Evolutionary conservation across 2,888 invertebrate species (phyloP), one percentile per base, ranked within the genome.

Genomic region (Acronicta psi): DNA sequence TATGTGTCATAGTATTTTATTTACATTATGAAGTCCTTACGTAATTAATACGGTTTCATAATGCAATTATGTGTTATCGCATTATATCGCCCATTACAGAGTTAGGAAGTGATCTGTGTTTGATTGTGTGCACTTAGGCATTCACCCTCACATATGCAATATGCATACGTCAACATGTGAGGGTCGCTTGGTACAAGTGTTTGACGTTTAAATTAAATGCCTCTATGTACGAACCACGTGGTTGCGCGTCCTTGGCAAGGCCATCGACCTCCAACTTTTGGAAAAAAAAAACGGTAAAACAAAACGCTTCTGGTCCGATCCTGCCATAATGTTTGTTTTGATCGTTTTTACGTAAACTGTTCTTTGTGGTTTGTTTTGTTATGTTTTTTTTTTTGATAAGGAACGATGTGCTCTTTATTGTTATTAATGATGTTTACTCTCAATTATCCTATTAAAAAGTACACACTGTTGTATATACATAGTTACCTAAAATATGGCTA

Each of bases 281-380:
- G 84, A 88, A 87, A 84, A 84, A 88, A 84, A 85, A 85, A n/a
- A 86, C 80, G 75, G 70, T 85, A 81, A 82, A 84, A 84, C 79
- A 84, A 70, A 65, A 82, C 81, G 29, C 83, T 88, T 92, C 90
- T 90, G 87, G 83, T 75, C 80, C 78, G 75, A 85, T 83, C 87
- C 84, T 79, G 82, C 74, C 86, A 82, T 87, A 87, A 87, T 87
- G 89, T 93, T 93, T 93, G 91, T 92, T 93, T 92, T 91, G 88
- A 90, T 91, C 88, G 90, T 88, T 91, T 91, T 88, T 86, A 88
- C 87, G 86, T 89, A 89, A 90, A 90, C 83, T 84, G 83, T 82
- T 81, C 82, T 80, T 78, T 82, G 83, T 82, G 79, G 78, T 83
- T 83, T 84, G 79, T 83, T 85, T 85, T 29, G 34, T 34, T 34